phyloP scores from a whole-genome alignment of 2,113 vertebrate species.

The Dromaius novaehollandiae region DNA sequence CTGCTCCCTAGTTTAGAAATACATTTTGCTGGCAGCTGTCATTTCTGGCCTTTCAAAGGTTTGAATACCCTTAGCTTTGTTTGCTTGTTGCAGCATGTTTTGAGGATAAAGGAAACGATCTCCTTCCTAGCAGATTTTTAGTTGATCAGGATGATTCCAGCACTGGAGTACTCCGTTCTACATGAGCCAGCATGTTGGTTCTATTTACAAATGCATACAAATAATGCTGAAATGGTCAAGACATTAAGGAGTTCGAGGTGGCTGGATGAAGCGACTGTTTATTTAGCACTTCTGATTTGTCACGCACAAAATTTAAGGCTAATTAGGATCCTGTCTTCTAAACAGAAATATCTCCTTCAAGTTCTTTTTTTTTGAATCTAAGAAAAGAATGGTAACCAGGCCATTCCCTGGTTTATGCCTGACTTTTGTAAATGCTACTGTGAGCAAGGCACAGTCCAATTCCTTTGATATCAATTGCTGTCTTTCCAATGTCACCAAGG shows the following conservation, averaged over 20 bases:
- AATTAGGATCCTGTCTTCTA: background rate
- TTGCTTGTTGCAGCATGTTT: background rate
- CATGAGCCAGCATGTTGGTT: background rate
- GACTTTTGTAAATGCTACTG: background rate
- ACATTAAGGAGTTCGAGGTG: background rate
- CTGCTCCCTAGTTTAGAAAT: background rate
- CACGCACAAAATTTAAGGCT: background rate
- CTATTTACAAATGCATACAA: background rate
- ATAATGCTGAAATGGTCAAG: background rate
- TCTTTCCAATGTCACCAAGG: background rate
- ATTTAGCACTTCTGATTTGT: background rate
- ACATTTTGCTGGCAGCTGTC: slow-evolving; percentile 3
- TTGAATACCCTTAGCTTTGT: background rate
- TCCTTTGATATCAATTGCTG: background rate
- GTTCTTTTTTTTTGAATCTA: background rate
- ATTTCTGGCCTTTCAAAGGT: background rate
- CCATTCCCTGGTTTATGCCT: background rate
- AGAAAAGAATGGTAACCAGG: background rate
- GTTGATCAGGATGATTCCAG: background rate
- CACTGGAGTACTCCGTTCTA: background rate
- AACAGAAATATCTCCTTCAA: background rate
- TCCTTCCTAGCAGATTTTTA: background rate
- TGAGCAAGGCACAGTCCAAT: background rate
- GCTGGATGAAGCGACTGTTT: background rate
- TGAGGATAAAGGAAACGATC: background rate